Evolutionary conservation across 1,140 invertebrate species (phyloP), one percentile per base, ranked within the genome.

Genomic region (Arctopsyche grandis): DNA sequence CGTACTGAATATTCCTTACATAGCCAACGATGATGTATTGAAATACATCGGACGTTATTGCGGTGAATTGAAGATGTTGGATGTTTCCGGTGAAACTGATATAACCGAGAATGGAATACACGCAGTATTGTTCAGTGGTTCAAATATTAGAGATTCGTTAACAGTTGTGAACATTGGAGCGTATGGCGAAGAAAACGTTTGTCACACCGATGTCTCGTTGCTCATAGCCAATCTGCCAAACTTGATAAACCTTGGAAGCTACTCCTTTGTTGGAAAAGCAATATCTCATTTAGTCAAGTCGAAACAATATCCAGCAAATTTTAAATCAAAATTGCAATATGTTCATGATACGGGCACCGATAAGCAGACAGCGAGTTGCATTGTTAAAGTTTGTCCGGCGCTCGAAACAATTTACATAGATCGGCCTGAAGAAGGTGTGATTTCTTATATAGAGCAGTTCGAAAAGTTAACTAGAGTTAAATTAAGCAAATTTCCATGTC

Each of bases 1-100:
- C 19, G 89, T 88, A 69, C 83, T 93, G 0, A 89, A 90, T 83
- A 92, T 93, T 80, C 92, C 92, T 0, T 91, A 92, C 75, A 93
- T 92, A 80, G 91, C 92, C 10, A 91, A 92, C 80, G 92, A 93
- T 84, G 89, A 90, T 84, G 87, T 93, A 19, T 86, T 93, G 69
- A 90, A 92, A 83, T 88, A 88, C 71, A 90, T 92, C 19, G 87
- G 87, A 14, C 87, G 89, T 80, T 85, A 89, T 69, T 90, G 90
- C 69, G 88, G 87, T 63, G 88, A 89, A 26, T 84, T 93, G 66
- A 89, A 90, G 79, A 85, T 91, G 7, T 83, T 92, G 3, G 91
- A 93, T 79, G 89, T 93, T 38, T 92, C 91, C 0, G 91, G 92
- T 1, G 91, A 93, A 83, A 91, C 90, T 3, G 90, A 91, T 83